A percentile compares a stretch with the other conserved stretches of the same genome.
Evolutionary conservation across 2,888 invertebrate species (phyloP).

Genomic region (Chymomyza amoena): DNA sequence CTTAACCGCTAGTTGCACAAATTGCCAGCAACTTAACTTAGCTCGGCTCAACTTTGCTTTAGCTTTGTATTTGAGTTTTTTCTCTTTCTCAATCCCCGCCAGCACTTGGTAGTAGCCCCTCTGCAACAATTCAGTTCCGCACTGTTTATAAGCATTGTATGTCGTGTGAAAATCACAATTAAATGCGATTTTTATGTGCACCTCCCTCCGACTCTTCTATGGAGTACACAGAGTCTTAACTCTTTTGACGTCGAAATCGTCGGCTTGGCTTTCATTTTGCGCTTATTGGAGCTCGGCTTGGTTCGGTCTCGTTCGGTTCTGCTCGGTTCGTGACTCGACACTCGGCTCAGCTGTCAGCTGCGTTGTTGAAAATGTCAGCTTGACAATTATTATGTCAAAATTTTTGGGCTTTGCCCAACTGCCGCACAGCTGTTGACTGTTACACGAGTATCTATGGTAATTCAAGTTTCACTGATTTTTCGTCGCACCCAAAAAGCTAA

Average conservation of each 20-base stretch:
- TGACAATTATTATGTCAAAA: constrained; percentile 76
- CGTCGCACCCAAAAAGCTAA: constrained; percentile 64
- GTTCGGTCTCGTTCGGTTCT: background rate
- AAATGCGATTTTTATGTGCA: constrained; percentile 75
- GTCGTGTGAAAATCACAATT: constrained; percentile 77
- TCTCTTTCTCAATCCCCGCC: background rate
- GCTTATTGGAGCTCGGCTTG: constrained; percentile 16
- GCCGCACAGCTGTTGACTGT: constrained; percentile 36
- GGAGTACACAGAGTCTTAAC: constrained; percentile 42
- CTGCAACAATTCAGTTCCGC: background rate
- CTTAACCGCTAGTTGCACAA: constrained; percentile 72
- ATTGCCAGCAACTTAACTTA: constrained; percentile 43
- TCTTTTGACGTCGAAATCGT: background rate
- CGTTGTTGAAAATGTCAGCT: constrained; percentile 75
- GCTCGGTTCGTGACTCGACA: constrained; percentile 2
- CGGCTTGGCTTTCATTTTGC: constrained; percentile 59
- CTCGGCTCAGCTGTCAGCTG: constrained; percentile 70
- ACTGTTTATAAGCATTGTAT: constrained; percentile 63
- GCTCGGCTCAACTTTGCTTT: background rate
- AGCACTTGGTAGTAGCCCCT: background rate
- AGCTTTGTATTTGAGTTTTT: background rate
- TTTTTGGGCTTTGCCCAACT: constrained; percentile 42
- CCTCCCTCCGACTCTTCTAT: constrained; percentile 33
- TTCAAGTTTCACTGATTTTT: constrained; percentile 72
- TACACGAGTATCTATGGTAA: constrained; percentile 73